A percentile compares a stretch with the other conserved stretches of the same genome.
phyloP scores from a whole-genome alignment of 2,888 invertebrate genomes.

The Drosophila nr. fundita region DNA sequence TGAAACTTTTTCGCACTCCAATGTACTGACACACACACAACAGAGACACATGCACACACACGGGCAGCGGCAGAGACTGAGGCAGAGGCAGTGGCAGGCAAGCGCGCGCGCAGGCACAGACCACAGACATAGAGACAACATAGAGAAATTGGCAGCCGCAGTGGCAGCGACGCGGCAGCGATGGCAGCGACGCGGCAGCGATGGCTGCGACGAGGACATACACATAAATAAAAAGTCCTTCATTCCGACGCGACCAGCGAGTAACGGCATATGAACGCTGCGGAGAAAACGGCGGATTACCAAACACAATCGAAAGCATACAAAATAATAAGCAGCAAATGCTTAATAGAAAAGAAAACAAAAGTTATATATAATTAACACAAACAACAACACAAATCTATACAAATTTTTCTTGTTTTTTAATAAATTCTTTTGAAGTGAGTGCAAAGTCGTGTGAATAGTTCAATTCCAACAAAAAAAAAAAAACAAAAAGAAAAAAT shows the following conservation, averaged over 20 bases:
- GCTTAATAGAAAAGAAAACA: constrained; percentile 27
- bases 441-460: constrained; percentile 33
- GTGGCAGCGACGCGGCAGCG: constrained; percentile 38
- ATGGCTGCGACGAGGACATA: constrained; percentile 76
- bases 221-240: constrained; percentile 85
- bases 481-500: constrained; percentile 4
- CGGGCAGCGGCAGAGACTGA: not conserved
- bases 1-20: constrained; percentile 66
- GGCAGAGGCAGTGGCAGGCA: not conserved
- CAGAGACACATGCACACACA: constrained; percentile 5
- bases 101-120: constrained; percentile 26
- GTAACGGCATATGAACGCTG: constrained; percentile 79
- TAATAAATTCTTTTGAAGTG: constrained; percentile 66
- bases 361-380: constrained; percentile 20
- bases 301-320: constrained; percentile 43
- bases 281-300: constrained; percentile 73
- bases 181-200: constrained; percentile 23
- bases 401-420: constrained; percentile 32
- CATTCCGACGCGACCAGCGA: constrained; percentile 85
- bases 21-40: constrained; percentile 21
- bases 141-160: constrained; percentile 54
- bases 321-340: constrained; percentile 21
- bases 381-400: constrained; percentile 14
- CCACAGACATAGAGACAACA: constrained; percentile 23
- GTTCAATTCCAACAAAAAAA: constrained; percentile 7